Conservation (phyloP, 2,797 vertebrate species). For the Lerista edwardsae region DNA sequence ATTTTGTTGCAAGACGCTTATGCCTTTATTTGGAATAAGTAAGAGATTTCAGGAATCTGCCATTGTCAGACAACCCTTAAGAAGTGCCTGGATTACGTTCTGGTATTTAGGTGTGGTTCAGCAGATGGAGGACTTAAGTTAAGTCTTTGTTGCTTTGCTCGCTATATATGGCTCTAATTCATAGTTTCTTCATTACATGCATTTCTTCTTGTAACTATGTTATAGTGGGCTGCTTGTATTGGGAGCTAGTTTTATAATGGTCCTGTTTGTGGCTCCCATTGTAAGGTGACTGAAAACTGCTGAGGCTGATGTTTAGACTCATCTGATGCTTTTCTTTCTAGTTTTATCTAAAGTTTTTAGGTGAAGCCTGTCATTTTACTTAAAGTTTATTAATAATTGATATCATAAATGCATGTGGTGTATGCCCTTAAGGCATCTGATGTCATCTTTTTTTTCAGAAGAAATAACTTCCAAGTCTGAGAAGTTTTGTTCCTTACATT, state of each 20-base stretch:
- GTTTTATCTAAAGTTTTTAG: slow-evolving; percentile 21
- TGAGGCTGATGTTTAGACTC: slow-evolving; percentile 54
- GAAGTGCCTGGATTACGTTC: slow-evolving; percentile 36
- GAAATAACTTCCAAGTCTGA: slow-evolving; percentile 13
- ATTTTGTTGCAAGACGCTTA: neutral
- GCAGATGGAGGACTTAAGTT: slow-evolving; percentile 52
- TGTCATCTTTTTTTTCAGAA: slow-evolving; percentile 54
- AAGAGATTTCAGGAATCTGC: slow-evolving; percentile 38
- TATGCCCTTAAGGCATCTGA: slow-evolving; percentile 49
- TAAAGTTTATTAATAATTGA: slow-evolving; percentile 54
- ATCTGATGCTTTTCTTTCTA: slow-evolving; percentile 21
- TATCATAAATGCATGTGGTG: slow-evolving; percentile 52
- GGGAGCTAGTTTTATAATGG: neutral
- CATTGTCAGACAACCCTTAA: slow-evolving; percentile 50
- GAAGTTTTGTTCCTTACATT: slow-evolving; percentile 25
- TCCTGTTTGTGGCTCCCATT: slow-evolving; percentile 51
- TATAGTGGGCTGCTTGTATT: neutral
- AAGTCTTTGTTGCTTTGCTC: slow-evolving; percentile 58
- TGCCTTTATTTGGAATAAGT: neutral
- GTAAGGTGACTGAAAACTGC: slow-evolving; percentile 48
- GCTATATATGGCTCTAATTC: slow-evolving; percentile 36
- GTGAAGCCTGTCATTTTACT: slow-evolving; percentile 38
- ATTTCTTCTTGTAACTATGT: slow-evolving; percentile 1
- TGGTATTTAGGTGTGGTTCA: slow-evolving; percentile 67
- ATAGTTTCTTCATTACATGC: slow-evolving; percentile 24